Conservation (phyloP, 2,888 invertebrate species). For the Lycocerus yunnanus region DNA sequence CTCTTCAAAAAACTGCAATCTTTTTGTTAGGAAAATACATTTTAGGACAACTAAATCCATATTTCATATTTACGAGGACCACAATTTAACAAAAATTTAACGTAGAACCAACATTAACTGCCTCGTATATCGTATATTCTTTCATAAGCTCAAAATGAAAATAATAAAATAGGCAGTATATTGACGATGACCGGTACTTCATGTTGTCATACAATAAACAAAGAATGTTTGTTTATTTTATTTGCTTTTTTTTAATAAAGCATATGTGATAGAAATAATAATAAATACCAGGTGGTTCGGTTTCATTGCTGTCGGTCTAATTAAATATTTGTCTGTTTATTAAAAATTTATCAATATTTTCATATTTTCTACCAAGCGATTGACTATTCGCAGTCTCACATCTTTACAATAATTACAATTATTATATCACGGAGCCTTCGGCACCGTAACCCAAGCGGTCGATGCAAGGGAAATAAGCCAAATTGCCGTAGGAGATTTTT, state of each 20-base stretch:
- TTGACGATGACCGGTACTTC: slow-evolving; percentile 37
- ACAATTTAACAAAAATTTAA: slow-evolving; percentile 8
- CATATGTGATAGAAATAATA: neutral
- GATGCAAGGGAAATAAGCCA: too few relatives aligned
- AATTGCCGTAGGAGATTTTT: too few relatives aligned
- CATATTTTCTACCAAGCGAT: too few relatives aligned
- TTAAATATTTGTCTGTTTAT: neutral
- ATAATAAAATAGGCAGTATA: slow-evolving; percentile 44
- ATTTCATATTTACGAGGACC: slow-evolving; percentile 6
- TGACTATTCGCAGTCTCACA: too few relatives aligned
- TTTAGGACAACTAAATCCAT: slow-evolving; percentile 3
- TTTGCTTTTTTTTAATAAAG: slow-evolving; percentile 7
- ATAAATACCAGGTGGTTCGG: neutral
- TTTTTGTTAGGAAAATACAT: slow-evolving; percentile 6
- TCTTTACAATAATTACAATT: too few relatives aligned
- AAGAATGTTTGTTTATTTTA: slow-evolving; percentile 9
- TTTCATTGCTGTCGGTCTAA: neutral
- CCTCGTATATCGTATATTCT: slow-evolving; percentile 43
- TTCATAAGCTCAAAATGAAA: slow-evolving; percentile 44
- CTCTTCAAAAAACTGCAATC: slow-evolving; percentile 5
- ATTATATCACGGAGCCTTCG: too few relatives aligned
- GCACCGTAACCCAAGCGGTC: too few relatives aligned
- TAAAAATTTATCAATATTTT: neutral
- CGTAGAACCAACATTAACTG: slow-evolving; percentile 36
- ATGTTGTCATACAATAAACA: slow-evolving; percentile 21